Evolutionary conservation across 2,888 invertebrate species (phyloP).

Genomic region (Drosophila planitibia): DNA sequence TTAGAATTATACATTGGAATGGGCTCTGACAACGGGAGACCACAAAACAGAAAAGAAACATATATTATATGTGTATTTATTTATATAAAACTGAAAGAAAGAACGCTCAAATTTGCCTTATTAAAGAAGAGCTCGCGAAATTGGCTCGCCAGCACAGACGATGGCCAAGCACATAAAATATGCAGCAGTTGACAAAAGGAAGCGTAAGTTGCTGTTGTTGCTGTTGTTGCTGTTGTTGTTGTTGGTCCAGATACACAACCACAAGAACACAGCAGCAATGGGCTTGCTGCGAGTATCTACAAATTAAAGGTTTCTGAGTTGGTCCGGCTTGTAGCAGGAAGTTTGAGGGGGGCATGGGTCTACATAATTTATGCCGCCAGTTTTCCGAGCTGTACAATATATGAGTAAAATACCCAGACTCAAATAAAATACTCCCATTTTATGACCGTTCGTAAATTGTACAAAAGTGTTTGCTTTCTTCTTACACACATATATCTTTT

Average conservation of each 20-base stretch:
- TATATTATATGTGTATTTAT: neutral
- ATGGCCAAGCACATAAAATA: slow-evolving; percentile 48
- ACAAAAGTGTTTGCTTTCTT: slow-evolving; percentile 44
- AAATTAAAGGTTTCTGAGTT: slow-evolving; percentile 28
- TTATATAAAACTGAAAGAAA: slow-evolving; percentile 1
- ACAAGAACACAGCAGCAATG: slow-evolving; percentile 6
- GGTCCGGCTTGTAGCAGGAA: slow-evolving; percentile 1
- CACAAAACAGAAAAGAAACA: slow-evolving; percentile 17
- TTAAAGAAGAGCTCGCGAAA: slow-evolving; percentile 44
- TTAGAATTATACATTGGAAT: slow-evolving; percentile 26
- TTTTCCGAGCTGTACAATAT: slow-evolving; percentile 61
- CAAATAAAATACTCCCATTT: slow-evolving; percentile 53
- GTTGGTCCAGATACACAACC: slow-evolving; percentile 32
- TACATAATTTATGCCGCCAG: slow-evolving; percentile 67
- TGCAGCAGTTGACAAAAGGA: slow-evolving; percentile 60
- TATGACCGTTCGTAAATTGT: slow-evolving; percentile 62
- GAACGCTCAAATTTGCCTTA: slow-evolving; percentile 23
- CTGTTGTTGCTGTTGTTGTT: too few relatives aligned
- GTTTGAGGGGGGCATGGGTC: slow-evolving; percentile 3
- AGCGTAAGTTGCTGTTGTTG: slow-evolving; percentile 30
- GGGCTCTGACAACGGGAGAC: neutral
- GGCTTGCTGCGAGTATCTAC: slow-evolving; percentile 12
- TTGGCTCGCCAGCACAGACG: slow-evolving; percentile 35
- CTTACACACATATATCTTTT: slow-evolving; percentile 9
- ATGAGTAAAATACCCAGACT: slow-evolving; percentile 28